These are phyloP conservation scores for Alouatta palliata DNA, from an alignment of 2,113 vertebrate genomes.

Conservation along the genomic window DNA sequence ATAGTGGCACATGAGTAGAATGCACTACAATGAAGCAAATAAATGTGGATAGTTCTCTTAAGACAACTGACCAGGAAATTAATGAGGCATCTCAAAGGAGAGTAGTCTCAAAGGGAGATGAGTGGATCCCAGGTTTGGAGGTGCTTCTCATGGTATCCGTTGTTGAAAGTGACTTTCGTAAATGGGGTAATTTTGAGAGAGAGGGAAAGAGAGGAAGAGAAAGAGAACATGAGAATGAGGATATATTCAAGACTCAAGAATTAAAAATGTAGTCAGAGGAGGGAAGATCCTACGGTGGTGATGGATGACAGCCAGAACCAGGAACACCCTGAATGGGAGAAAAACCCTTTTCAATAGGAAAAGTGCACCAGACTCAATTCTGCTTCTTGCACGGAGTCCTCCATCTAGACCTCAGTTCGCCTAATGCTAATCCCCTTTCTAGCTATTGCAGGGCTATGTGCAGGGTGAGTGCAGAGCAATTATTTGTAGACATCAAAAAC, in stretches of 20 bases:
- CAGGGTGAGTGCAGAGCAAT: no score
- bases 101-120: rapidly evolving
- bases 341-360: neutral
- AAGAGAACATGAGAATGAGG: neutral
- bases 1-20: neutral
- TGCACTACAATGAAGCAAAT: neutral
- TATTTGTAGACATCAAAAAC: rapidly evolving
- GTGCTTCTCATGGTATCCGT: rapidly evolving
- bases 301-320: neutral
- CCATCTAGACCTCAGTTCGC: neutral
- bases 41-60: neutral
- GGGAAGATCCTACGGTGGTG: neutral
- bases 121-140: neutral
- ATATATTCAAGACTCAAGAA: neutral
- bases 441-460: rapidly evolving
- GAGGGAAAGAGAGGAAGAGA: neutral
- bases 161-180: neutral
- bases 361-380: neutral
- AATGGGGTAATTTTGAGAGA: neutral
- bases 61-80: neutral
- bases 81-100: neutral
- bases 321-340: rapidly evolving
- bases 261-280: neutral
- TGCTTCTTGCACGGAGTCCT: rapidly evolving
- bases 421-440: neutral